A percentile compares a stretch with the other conserved stretches of the same genome.
Conservation (phyloP, 2,797 vertebrate species). For the Cryptoblepharus egeriae region DNA sequence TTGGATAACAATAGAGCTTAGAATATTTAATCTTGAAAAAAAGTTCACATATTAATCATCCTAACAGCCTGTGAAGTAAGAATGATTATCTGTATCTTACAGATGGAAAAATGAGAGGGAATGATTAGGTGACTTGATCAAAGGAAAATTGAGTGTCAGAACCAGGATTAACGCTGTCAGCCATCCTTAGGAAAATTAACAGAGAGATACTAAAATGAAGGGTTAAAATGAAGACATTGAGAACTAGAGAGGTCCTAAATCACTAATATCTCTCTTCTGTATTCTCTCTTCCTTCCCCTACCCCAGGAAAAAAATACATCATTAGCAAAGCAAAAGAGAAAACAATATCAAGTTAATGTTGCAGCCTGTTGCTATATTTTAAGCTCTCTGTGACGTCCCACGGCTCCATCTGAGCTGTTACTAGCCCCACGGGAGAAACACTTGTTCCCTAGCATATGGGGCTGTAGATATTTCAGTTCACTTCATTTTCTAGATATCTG, state of each 20-base stretch:
- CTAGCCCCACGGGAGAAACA: neutral
- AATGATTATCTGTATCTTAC: constrained; percentile 6
- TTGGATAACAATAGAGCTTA: constrained; percentile 5
- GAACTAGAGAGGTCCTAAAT: neutral
- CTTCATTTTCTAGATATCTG: neutral
- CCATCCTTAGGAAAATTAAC: neutral
- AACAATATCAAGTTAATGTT: neutral
- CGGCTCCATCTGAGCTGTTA: neutral
- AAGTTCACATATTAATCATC: neutral
- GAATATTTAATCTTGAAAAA: constrained; percentile 10
- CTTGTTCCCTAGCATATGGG: neutral
- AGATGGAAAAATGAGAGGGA: neutral
- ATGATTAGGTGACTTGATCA: neutral
- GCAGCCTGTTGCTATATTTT: neutral
- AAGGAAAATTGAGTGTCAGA: neutral
- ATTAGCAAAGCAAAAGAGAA: neutral
- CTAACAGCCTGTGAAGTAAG: neutral
- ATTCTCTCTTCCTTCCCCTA: neutral
- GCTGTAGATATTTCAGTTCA: neutral
- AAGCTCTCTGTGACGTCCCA: neutral
- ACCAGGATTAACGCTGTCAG: neutral
- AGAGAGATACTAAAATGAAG: neutral
- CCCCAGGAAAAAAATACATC: neutral
- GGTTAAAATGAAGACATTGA: neutral
- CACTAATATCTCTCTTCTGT: neutral